These are phyloP conservation scores for Torymus texanus DNA, from an alignment of 2,888 invertebrate species.

Conservation along the genomic window DNA sequence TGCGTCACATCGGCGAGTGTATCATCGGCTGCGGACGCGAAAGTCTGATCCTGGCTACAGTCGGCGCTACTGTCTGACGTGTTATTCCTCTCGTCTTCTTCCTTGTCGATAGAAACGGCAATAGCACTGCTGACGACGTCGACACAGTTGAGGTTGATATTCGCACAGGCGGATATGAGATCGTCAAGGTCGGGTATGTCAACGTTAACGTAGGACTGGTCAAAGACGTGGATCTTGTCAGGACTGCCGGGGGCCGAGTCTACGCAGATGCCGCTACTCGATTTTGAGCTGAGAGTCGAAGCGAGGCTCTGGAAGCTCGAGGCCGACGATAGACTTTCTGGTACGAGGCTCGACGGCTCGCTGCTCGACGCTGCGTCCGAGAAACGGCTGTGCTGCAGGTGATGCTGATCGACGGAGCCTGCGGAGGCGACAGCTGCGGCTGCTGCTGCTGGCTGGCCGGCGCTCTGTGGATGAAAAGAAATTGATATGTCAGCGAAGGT, in stretches of 20 bases:
- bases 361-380: slow-evolving; percentile 27
- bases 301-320: slow-evolving; percentile 70
- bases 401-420: not conserved
- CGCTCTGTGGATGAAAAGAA: not conserved
- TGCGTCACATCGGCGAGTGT: slow-evolving; percentile 28
- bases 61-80: slow-evolving; percentile 54
- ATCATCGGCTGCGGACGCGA: slow-evolving; percentile 65
- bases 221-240: slow-evolving; percentile 47
- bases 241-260: slow-evolving; percentile 61
- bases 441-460: slow-evolving; percentile 13
- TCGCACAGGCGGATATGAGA: slow-evolving; percentile 66
- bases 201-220: slow-evolving; percentile 62
- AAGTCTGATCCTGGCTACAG: slow-evolving; percentile 66
- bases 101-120: not conserved
- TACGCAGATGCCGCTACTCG: slow-evolving; percentile 64
- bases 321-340: slow-evolving; percentile 63
- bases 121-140: not conserved
- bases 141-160: slow-evolving; percentile 60
- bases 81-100: too few relatives aligned
- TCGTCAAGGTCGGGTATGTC: slow-evolving; percentile 68
- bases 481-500: too few relatives aligned
- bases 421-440: not conserved
- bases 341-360: slow-evolving; percentile 60
- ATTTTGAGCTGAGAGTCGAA: slow-evolving; percentile 66
- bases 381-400: not conserved